phyloP scores from a whole-genome alignment of 2,113 vertebrate genomes.

The Fregetta grallaria region DNA sequence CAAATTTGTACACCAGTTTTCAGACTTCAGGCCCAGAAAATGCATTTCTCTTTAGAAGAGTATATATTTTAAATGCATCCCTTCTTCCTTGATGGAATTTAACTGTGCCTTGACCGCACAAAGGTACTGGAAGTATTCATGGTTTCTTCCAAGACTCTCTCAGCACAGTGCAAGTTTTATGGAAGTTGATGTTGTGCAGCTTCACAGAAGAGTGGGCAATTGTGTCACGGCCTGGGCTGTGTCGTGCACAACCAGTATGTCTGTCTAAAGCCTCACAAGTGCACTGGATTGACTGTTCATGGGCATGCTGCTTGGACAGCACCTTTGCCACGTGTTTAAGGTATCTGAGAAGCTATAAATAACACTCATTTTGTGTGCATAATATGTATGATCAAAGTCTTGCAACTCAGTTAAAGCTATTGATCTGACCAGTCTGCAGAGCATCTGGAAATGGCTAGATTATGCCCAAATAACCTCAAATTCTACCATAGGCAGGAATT shows the following conservation, averaged over 20 bases:
- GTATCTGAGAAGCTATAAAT: neutral
- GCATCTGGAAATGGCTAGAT: neutral
- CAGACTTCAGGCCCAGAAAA: neutral
- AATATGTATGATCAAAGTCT: accelerated
- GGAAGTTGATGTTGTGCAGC: accelerated
- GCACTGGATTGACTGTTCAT: accelerated
- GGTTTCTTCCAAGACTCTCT: neutral
- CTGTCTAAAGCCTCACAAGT: neutral
- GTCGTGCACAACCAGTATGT: accelerated
- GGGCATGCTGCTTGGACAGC: neutral
- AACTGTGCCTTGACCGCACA: neutral
- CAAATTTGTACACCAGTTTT: neutral
- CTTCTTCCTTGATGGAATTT: neutral
- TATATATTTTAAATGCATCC: neutral
- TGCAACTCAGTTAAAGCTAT: neutral
- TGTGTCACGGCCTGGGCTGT: too few species aligned
- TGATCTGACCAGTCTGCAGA: neutral
- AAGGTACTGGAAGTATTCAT: neutral
- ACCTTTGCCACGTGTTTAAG: accelerated
- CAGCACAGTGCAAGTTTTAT: accelerated
- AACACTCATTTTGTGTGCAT: accelerated
- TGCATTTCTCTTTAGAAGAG: accelerated
- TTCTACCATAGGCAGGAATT: neutral
- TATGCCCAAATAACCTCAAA: neutral
- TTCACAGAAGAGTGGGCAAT: neutral